Base-by-base conservation (phyloP, 2,797 vertebrate species). In the Sylvilagus floridanus region DNA sequence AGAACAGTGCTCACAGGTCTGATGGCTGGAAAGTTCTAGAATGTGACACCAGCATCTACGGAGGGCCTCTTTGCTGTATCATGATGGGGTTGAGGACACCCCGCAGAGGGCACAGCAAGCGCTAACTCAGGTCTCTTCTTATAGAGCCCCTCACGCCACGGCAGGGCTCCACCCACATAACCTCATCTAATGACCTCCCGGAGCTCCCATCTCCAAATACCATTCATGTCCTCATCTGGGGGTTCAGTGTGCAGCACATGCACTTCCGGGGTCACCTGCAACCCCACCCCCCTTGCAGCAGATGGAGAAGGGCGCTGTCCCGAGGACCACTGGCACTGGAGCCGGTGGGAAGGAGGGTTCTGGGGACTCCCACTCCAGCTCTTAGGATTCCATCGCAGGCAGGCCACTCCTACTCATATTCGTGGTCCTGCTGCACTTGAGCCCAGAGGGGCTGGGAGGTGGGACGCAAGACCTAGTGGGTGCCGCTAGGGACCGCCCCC, bases 331-430 rank as follows among this genome's bases (percentile, higher is more conserved):
- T 42, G 21, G 24, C 7, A 0, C 82, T 22, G 22, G 54, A 8
- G 21, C 7, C 7, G 13, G 22, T 14, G 68, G 63, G 47, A 76
- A 75, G 26, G 17, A 24, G 30, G 85, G 13, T 71, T 10, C 9
- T 2, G 17, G 6, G 6, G 30, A 35, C 5, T 13, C 4, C 0
- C 0, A 7, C 2, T 1, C 22, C 30, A 2, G 24, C 35, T 86
- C 50, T n/a, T 4, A 21, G 37, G 7, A 21, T 28, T 71, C 63
- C 30, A 8, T 37, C 12, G 22, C 6, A 42, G 63, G 28, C 3
- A 0, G 26, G 69, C 2, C 26, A 47, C 60, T 3, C 37, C 32
- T 62, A 24, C n/a, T 68, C 63, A 60, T 0, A 1, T 7, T 54
- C 0, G 0, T 28, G 77, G 5, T 32, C 73, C 26, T 73, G 19